These are phyloP conservation scores for Nannospalax galili DNA, from an alignment of 2,113 vertebrate species.

Conservation along the genomic window DNA sequence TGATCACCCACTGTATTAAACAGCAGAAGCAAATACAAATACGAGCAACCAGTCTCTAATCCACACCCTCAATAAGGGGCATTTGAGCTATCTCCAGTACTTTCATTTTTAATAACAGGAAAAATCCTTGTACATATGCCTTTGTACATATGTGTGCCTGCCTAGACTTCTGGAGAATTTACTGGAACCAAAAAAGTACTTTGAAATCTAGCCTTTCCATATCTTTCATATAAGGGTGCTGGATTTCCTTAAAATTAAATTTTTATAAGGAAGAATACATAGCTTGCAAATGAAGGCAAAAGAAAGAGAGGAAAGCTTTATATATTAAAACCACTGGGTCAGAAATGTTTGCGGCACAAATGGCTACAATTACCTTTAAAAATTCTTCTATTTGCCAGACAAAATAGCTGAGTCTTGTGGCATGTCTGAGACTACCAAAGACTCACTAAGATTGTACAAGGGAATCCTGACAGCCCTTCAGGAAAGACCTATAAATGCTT, in stretches of 20 bases:
- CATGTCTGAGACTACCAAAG: not conserved
- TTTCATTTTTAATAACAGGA: conserved; percentile 58
- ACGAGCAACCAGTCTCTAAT: not conserved
- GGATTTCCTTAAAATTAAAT: not conserved
- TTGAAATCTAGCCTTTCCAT: not conserved
- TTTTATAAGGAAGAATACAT: conserved; percentile 18
- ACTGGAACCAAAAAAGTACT: not conserved
- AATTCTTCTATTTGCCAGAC: not conserved
- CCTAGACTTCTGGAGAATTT: not conserved
- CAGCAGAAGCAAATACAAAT: conserved; percentile 9
- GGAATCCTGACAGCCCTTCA: not conserved
- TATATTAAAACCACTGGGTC: not conserved
- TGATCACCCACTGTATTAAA: not conserved
- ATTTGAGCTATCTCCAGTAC: not conserved
- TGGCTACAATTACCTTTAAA: not conserved
- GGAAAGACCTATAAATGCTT: not conserved
- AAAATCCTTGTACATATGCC: not conserved
- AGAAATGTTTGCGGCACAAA: conserved; percentile 3
- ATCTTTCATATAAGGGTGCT: not conserved
- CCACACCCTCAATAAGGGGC: not conserved
- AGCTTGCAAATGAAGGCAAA: conserved; percentile 50
- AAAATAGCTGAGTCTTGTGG: not conserved
- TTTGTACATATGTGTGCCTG: not conserved
- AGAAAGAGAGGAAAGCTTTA: not conserved
- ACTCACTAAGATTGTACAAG: not conserved